Conservation (phyloP, 2,888 invertebrate species). For the Ochropleura plecta region DNA sequence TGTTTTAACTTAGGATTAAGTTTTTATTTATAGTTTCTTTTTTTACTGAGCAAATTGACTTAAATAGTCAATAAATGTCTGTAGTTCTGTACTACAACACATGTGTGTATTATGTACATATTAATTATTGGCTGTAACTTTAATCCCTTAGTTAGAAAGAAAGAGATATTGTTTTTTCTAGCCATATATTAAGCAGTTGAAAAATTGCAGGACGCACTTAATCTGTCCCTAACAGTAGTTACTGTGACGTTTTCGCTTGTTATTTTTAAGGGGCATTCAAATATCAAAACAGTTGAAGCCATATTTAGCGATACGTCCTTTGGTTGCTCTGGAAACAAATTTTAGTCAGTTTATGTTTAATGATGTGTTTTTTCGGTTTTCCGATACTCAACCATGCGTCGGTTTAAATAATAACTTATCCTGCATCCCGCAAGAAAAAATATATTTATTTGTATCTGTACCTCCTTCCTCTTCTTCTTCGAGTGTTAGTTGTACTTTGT, state of each 20-base stretch:
- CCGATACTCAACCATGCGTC: too few relatives aligned
- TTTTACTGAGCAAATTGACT: slow-evolving; percentile 52
- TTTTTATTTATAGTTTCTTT: slow-evolving; percentile 59
- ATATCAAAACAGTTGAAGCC: slow-evolving; percentile 1
- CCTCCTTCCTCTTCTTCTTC: too few relatives aligned
- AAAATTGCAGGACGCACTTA: slow-evolving; percentile 13
- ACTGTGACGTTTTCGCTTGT: slow-evolving; percentile 9
- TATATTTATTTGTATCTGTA: too few relatives aligned
- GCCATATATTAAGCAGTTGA: background rate
- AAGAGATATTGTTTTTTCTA: slow-evolving; percentile 20
- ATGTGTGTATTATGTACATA: slow-evolving; percentile 41
- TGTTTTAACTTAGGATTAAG: slow-evolving; percentile 64
- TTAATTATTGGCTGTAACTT: slow-evolving; percentile 44
- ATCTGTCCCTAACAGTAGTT: background rate
- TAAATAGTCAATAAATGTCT: slow-evolving; percentile 61
- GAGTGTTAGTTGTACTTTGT: too few relatives aligned
- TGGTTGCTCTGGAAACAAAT: slow-evolving; percentile 17
- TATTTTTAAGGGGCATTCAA: slow-evolving; percentile 8
- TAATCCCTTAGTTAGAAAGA: slow-evolving; percentile 37
- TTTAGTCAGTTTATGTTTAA: background rate
- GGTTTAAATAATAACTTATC: too few relatives aligned
- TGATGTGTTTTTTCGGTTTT: too few relatives aligned
- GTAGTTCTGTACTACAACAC: slow-evolving; percentile 19
- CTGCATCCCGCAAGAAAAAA: too few relatives aligned
- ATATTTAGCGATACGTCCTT: slow-evolving; percentile 11